Percentiles rank a stretch among this genome's conserved stretches.
Evolutionary conservation across 2,113 vertebrate genomes (phyloP).

Genomic region (Pseudorhombus dupliciocellatus): DNA sequence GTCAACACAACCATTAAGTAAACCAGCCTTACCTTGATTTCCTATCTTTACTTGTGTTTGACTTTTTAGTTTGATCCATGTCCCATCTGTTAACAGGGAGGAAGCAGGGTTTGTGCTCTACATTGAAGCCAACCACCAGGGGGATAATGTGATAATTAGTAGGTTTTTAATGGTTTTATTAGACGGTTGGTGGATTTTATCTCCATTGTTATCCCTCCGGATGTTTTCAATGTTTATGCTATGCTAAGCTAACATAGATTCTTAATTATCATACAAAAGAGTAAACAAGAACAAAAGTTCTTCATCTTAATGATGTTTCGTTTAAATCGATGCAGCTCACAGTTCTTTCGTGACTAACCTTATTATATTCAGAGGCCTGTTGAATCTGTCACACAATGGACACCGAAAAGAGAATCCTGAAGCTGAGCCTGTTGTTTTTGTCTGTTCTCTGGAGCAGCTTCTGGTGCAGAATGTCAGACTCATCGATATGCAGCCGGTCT

Average conservation of each 20-base stretch:
- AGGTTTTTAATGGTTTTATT: too few species aligned
- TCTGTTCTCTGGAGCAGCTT: constrained; percentile 46
- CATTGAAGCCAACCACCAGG: too few species aligned
- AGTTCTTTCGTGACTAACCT: neutral
- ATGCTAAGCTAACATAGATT: neutral
- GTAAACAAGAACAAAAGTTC: too few species aligned
- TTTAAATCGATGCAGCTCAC: neutral
- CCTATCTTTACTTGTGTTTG: too few species aligned
- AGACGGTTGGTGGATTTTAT: neutral
- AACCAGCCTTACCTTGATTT: too few species aligned
- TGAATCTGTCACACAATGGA: neutral
- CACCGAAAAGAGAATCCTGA: neutral
- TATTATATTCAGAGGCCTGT: neutral
- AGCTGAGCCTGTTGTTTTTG: neutral
- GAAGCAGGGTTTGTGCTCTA: too few species aligned
- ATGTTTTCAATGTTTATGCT: neutral
- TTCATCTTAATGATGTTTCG: neutral
- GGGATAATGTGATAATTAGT: neutral
- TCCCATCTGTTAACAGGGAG: too few species aligned
- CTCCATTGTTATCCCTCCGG: neutral
- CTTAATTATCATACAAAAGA: neutral
- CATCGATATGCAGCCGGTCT: constrained; percentile 34
- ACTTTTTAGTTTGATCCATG: too few species aligned
- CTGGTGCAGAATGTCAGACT: constrained; percentile 58
- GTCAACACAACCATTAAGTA: too few species aligned